A percentile compares a stretch with the other conserved stretches of the same genome.
phyloP scores from a whole-genome alignment of 2,888 invertebrate species.

The Amblyjoppa proteus region DNA sequence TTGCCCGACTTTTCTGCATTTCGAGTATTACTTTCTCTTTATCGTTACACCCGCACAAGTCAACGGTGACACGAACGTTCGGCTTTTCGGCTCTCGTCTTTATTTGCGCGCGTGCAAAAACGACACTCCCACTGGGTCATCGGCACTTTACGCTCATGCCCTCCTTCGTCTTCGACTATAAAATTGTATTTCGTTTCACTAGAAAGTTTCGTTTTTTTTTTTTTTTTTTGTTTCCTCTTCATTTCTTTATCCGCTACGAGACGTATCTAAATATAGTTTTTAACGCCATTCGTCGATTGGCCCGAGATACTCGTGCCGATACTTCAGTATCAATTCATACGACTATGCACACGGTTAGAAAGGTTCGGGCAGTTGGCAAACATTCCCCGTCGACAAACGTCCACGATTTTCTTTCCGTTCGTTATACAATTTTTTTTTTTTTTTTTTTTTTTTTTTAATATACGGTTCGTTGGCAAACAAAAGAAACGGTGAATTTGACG shows the following conservation, averaged over 20 bases:
- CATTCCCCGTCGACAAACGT: neutral
- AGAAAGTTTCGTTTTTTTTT: constrained; percentile 19
- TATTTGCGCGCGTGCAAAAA: neutral
- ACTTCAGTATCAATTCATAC: constrained; percentile 12
- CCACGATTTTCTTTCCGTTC: neutral
- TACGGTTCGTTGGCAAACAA: no score
- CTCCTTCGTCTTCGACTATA: constrained; percentile 62
- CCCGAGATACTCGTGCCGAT: constrained; percentile 17
- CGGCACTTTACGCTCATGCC: constrained; percentile 35
- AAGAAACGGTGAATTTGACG: no score
- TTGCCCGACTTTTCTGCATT: constrained; percentile 42
- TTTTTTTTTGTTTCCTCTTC: neutral
- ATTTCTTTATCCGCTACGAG: constrained; percentile 41
- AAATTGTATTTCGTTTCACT: constrained; percentile 41
- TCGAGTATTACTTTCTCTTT: constrained; percentile 54
- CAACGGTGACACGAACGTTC: constrained; percentile 5
- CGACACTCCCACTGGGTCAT: constrained; percentile 38
- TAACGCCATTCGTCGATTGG: constrained; percentile 28
- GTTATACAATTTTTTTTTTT: neutral
- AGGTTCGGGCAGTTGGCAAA: neutral
- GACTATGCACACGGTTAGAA: neutral
- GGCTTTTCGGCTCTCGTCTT: neutral
- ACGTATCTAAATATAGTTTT: constrained; percentile 69
- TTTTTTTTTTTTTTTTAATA: neutral
- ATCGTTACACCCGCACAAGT: constrained; percentile 14